A percentile compares a stretch with the other conserved stretches of the same genome.
These are phyloP conservation scores for Agapornis roseicollis DNA, from an alignment of 2,113 vertebrate genomes.

Conservation along the genomic window DNA sequence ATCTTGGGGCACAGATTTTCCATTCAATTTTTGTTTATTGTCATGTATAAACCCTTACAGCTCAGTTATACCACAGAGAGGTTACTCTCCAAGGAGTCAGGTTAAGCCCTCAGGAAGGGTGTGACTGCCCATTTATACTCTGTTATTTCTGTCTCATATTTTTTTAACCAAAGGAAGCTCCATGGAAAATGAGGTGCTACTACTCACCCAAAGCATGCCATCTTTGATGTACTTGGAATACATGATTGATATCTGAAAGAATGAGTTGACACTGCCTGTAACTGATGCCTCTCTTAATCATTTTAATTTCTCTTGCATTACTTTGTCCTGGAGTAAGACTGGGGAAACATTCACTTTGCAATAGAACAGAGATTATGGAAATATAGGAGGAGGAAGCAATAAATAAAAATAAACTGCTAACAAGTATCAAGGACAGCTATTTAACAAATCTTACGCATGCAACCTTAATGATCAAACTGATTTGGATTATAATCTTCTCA, in stretches of 20 bases:
- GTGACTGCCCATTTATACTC: not conserved
- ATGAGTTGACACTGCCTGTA: not conserved
- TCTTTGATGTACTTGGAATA: not conserved
- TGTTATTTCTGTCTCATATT: not conserved
- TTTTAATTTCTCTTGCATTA: not conserved
- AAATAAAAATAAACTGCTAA: not conserved
- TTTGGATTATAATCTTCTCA: not conserved
- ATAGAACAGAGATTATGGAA: not conserved
- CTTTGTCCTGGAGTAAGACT: not conserved
- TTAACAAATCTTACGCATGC: not conserved
- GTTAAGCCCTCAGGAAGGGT: not conserved
- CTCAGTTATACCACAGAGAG: not conserved
- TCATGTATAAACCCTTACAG: not conserved
- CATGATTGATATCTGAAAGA: not conserved
- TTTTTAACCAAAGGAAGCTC: not conserved
- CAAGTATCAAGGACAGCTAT: not conserved
- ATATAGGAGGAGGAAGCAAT: not conserved
- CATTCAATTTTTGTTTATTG: not conserved
- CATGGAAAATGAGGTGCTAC: not conserved
- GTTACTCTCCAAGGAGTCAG: not conserved
- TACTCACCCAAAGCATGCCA: not conserved
- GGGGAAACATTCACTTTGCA: not conserved
- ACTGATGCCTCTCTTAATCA: not conserved
- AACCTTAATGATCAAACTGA: not conserved
- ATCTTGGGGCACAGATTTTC: not conserved